These are phyloP conservation scores for Amphiduros pacificus DNA, from an alignment of 2,888 invertebrate genomes.

Conservation along the genomic window DNA sequence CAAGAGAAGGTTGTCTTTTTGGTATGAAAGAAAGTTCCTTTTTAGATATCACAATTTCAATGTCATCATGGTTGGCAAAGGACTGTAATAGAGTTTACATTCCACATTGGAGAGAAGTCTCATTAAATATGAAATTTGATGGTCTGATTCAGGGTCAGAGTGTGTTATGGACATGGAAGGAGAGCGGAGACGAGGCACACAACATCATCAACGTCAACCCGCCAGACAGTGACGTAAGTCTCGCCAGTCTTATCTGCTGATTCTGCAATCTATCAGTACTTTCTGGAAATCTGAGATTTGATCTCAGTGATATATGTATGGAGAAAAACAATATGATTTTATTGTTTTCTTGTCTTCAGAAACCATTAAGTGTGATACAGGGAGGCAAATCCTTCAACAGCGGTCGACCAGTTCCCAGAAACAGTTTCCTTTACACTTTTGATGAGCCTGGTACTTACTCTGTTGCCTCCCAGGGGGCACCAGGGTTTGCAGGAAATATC, in stretches of 20 bases:
- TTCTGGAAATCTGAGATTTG: neutral
- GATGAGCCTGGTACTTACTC: slow-evolving; percentile 53
- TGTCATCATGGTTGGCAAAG: too few species aligned
- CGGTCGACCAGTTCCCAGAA: slow-evolving; percentile 51
- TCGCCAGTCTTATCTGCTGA: neutral
- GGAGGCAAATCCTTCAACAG: slow-evolving; percentile 57
- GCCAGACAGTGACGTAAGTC: slow-evolving; percentile 50
- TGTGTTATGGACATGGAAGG: slow-evolving; percentile 58
- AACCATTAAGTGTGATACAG: slow-evolving; percentile 52
- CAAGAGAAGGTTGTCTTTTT: too few species aligned
- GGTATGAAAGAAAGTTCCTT: too few species aligned
- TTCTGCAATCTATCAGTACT: neutral
- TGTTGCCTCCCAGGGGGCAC: slow-evolving; percentile 57
- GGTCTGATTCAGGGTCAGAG: slow-evolving; percentile 55
- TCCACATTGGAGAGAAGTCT: too few species aligned
- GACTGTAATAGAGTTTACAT: too few species aligned
- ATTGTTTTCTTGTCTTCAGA: slow-evolving; percentile 33
- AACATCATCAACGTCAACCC: slow-evolving; percentile 59
- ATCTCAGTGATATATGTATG: too few species aligned
- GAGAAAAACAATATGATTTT: too few species aligned
- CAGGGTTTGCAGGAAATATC: slow-evolving; percentile 51
- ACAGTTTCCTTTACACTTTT: slow-evolving; percentile 59
- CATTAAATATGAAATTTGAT: too few species aligned
- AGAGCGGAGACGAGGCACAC: slow-evolving; percentile 46
- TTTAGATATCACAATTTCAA: too few species aligned